These are phyloP conservation scores for Nomada ferruginata DNA, from an alignment of 2,888 invertebrate genomes.

Conservation along the genomic window DNA sequence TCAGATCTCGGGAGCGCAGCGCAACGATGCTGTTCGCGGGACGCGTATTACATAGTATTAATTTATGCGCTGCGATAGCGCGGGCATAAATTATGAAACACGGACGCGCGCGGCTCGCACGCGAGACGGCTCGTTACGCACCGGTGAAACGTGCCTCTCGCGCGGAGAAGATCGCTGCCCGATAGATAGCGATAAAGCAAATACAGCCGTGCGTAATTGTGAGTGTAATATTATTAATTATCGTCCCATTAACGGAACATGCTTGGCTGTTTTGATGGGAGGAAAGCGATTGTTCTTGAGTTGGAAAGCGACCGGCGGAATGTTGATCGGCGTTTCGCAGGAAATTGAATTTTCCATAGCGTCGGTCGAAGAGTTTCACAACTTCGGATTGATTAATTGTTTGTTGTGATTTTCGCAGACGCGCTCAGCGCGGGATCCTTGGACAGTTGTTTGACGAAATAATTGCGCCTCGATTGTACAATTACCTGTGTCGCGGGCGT, in stretches of 20 bases:
- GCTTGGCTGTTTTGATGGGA: background rate
- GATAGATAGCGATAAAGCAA: conserved; percentile 51
- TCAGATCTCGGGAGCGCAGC: conserved; percentile 50
- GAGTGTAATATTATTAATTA: conserved; percentile 48
- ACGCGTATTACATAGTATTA: conserved; percentile 58
- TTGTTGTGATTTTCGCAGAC: background rate
- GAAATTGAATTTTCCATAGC: conserved; percentile 3
- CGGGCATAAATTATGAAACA: conserved; percentile 61
- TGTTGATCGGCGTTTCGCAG: conserved; percentile 11
- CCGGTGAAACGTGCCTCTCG: conserved; percentile 47
- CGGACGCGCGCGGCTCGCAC: conserved; percentile 39
- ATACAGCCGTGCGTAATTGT: conserved; percentile 45
- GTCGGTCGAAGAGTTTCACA: background rate
- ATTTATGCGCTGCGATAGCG: conserved; percentile 60
- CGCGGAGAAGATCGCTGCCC: conserved; percentile 31
- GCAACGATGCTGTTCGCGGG: conserved; percentile 29
- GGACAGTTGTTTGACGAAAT: background rate
- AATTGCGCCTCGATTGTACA: background rate
- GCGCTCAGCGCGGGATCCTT: background rate
- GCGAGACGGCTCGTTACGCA: conserved; percentile 58
- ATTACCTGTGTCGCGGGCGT: conserved; percentile 5
- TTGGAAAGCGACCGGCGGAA: background rate
- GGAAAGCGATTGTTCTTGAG: conserved; percentile 9
- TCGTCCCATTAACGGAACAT: conserved; percentile 28
- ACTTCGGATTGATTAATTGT: background rate